A percentile compares a stretch with the other conserved stretches of the same genome.
Evolutionary conservation across 2,113 vertebrate genomes (phyloP).

Genomic region (Chloebia gouldiae): DNA sequence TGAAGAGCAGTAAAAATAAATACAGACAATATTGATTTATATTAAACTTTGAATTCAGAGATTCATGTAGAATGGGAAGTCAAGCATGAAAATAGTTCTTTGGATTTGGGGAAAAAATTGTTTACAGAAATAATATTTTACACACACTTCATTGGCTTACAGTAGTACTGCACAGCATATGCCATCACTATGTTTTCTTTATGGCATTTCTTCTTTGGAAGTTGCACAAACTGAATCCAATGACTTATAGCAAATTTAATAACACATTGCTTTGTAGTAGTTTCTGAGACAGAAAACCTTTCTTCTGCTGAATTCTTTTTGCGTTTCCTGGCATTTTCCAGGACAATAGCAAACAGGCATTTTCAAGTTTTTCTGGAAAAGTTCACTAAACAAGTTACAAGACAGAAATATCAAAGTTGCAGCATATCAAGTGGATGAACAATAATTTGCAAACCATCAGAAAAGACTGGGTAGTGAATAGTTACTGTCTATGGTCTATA

Average conservation of each 20-base stretch:
- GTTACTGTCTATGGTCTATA: background rate
- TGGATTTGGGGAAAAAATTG: background rate
- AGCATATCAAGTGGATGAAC: background rate
- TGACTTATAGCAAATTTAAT: background rate
- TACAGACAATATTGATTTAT: slow-evolving; percentile 30
- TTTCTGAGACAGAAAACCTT: background rate
- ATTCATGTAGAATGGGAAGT: slow-evolving; percentile 22
- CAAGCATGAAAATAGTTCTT: background rate
- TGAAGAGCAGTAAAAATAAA: slow-evolving; percentile 56
- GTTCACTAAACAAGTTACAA: background rate
- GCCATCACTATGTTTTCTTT: background rate
- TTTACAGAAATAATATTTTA: background rate
- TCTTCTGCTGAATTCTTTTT: background rate
- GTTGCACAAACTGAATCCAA: background rate
- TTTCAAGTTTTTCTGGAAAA: background rate
- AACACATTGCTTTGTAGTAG: background rate
- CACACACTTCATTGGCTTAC: background rate
- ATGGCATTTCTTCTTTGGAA: background rate
- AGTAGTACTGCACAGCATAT: background rate
- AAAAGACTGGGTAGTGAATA: background rate
- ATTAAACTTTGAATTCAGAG: slow-evolving; percentile 38
- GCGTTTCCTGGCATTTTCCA: background rate
- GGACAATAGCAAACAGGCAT: background rate
- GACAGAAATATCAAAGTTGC: background rate
- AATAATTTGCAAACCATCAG: background rate